Conservation (phyloP, 2,797 vertebrate species). For the Danio jaintianensis region DNA sequence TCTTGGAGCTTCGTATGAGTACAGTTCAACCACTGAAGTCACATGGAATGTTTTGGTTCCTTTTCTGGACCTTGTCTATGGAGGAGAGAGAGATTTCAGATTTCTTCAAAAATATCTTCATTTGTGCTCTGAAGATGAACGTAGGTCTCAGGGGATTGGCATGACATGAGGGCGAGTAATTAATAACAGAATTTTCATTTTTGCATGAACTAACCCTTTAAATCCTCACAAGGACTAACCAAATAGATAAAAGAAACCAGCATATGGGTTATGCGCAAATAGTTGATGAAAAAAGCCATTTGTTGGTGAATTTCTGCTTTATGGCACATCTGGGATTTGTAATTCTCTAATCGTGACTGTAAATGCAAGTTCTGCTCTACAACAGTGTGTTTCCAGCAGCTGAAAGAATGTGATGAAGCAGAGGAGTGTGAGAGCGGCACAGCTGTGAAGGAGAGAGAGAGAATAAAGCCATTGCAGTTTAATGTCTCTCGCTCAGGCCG, state of each 20-base stretch:
- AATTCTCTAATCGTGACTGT: background rate
- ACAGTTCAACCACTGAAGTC: no score
- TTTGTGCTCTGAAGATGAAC: no score
- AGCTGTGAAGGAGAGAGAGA: slow-evolving; percentile 35
- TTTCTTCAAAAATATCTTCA: no score
- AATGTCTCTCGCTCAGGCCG: slow-evolving; percentile 1
- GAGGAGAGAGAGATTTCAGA: no score
- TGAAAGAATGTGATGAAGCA: slow-evolving; percentile 4
- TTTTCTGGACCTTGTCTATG: no score
- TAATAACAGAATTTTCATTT: no score
- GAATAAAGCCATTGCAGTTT: slow-evolving; percentile 53
- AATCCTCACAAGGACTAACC: background rate
- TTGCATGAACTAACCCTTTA: no score
- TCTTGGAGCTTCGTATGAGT: no score
- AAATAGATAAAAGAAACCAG: background rate
- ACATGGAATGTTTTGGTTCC: no score
- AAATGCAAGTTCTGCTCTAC: background rate
- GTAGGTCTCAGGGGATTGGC: no score
- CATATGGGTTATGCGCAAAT: background rate
- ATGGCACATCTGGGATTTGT: background rate
- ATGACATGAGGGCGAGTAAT: no score
- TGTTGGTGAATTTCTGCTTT: background rate
- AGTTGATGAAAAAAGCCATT: background rate
- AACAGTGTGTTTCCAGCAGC: slow-evolving; percentile 10
- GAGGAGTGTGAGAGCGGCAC: slow-evolving; percentile 29